phyloP scores from a whole-genome alignment of 2,888 invertebrate genomes.

The Carabus problematicus region DNA sequence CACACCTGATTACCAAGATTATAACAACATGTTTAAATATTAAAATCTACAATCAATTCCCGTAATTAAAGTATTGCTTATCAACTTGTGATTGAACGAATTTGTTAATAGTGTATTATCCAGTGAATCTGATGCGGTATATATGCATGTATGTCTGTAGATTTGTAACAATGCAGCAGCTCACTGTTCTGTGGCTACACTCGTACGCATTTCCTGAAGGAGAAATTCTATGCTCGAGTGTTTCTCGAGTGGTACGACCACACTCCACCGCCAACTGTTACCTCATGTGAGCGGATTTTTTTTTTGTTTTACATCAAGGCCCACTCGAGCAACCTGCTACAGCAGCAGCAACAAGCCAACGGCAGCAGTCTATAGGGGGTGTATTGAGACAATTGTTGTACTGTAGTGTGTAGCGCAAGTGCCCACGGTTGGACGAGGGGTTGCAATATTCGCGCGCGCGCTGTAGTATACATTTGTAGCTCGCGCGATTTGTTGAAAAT shows the following conservation, averaged over 20 bases:
- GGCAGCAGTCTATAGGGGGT: slow-evolving; percentile 27
- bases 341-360: slow-evolving; percentile 19
- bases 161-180: too few species aligned
- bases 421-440: slow-evolving; percentile 8
- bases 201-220: slow-evolving; percentile 36
- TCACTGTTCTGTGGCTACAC: not conserved
- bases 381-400: slow-evolving; percentile 39
- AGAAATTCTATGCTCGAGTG: slow-evolving; percentile 1
- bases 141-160: not conserved
- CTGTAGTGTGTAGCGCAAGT: not conserved
- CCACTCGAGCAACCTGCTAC: not conserved
- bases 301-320: slow-evolving; percentile 39
- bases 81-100: too few species aligned
- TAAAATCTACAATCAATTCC: too few species aligned
- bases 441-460: too few species aligned
- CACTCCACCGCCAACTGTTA: slow-evolving; percentile 37
- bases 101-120: too few species aligned
- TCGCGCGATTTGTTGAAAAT: too few species aligned
- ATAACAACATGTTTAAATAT: too few species aligned
- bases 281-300: slow-evolving; percentile 27
- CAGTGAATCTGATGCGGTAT: too few species aligned
- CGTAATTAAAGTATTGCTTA: too few species aligned
- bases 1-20: too few species aligned
- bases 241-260: slow-evolving; percentile 10
- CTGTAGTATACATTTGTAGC: too few species aligned